Evolutionary conservation across 2,888 invertebrate genomes (phyloP).

Genomic region (Crepidodera aurea): DNA sequence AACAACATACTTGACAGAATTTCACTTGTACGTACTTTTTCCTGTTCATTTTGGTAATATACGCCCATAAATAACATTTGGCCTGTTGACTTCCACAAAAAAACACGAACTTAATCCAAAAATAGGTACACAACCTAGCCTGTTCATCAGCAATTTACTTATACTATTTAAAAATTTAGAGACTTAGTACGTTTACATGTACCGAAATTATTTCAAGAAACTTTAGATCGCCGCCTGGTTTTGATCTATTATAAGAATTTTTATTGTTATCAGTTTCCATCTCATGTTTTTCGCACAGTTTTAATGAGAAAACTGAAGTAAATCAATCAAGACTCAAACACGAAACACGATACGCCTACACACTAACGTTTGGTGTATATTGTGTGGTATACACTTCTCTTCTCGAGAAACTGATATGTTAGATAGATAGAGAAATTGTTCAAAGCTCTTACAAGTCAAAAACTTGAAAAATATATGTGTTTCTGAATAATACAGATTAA

Average conservation of each 20-base stretch:
- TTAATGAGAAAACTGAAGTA: neutral
- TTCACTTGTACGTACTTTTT: slow-evolving; percentile 18
- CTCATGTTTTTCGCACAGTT: neutral
- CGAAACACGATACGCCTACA: too few species aligned
- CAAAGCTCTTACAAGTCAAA: too few species aligned
- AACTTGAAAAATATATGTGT: too few species aligned
- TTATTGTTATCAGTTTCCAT: slow-evolving; percentile 7
- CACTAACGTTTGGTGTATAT: too few species aligned
- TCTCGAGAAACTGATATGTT: too few species aligned
- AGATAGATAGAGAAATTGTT: too few species aligned
- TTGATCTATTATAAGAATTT: slow-evolving; percentile 23
- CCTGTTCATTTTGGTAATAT: slow-evolving; percentile 13
- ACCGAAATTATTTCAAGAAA: too few species aligned
- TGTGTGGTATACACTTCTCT: too few species aligned
- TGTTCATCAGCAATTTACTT: slow-evolving; percentile 1
- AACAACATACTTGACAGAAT: neutral
- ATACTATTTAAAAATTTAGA: neutral
- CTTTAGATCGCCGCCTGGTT: neutral
- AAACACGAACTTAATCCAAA: slow-evolving; percentile 2
- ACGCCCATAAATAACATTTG: slow-evolving; percentile 18
- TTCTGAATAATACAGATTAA: too few species aligned
- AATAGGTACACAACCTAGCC: neutral
- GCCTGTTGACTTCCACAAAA: neutral
- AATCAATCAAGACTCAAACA: neutral
- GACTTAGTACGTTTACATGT: too few species aligned